phyloP scores from a whole-genome alignment of 2,113 vertebrate genomes.

The Cardinalis cardinalis region DNA sequence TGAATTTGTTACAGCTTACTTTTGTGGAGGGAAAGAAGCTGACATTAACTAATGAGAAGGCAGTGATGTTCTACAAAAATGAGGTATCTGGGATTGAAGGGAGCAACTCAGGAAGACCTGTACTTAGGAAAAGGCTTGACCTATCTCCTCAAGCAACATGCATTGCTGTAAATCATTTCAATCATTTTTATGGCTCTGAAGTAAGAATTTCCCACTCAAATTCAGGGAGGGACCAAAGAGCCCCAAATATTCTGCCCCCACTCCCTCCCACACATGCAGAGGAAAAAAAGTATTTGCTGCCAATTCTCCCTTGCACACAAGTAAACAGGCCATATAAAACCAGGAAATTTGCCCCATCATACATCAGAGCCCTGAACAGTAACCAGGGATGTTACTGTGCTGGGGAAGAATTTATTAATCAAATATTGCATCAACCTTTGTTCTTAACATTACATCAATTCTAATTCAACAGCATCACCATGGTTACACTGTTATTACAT shows the following conservation, averaged over 20 bases:
- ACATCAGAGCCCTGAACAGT: background rate
- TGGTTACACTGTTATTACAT: slow-evolving; percentile 7
- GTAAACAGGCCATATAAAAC: background rate
- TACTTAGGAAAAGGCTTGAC: background rate
- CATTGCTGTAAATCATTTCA: background rate
- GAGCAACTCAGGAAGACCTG: background rate
- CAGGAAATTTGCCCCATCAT: background rate
- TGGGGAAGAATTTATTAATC: background rate
- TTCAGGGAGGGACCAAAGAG: background rate
- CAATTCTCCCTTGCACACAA: background rate
- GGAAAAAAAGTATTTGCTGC: background rate
- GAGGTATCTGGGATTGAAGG: background rate
- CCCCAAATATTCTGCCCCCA: background rate
- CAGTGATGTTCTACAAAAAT: rapidly evolving
- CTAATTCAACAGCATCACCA: slow-evolving; percentile 14
- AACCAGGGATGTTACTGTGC: background rate
- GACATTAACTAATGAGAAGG: background rate
- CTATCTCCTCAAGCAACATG: background rate
- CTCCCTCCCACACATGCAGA: background rate
- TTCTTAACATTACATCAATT: background rate
- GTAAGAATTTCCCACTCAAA: background rate
- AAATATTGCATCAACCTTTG: background rate
- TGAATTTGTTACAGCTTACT: background rate
- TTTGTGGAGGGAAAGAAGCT: background rate
- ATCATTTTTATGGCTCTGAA: background rate